These are phyloP conservation scores for Phainopepla nitens DNA, from an alignment of 2,113 vertebrate species.

Conservation along the genomic window DNA sequence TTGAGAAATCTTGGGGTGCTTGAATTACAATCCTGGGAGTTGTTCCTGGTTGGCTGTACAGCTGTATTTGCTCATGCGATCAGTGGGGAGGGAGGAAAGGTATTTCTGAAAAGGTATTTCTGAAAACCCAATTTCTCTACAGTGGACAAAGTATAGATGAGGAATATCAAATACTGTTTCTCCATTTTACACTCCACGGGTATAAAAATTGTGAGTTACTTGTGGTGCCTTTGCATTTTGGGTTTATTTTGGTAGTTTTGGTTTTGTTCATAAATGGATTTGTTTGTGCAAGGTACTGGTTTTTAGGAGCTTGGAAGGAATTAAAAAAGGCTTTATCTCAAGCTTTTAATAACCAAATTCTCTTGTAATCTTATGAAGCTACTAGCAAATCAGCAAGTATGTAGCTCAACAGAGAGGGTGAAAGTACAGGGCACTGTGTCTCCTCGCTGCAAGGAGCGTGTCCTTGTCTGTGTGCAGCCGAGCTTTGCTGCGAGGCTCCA, in stretches of 20 bases:
- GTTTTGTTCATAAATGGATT: neutral
- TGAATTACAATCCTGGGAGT: fast-evolving
- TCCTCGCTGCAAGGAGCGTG: fast-evolving
- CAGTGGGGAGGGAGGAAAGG: fast-evolving
- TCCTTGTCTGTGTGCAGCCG: fast-evolving
- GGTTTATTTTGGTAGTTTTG: neutral
- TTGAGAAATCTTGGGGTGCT: neutral
- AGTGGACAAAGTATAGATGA: neutral
- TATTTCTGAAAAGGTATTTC: neutral
- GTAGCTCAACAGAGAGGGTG: fast-evolving
- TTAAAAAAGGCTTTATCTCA: neutral
- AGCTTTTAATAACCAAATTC: neutral
- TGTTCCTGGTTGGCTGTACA: neutral
- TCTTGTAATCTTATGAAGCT: neutral
- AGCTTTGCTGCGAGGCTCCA: no score
- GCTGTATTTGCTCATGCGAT: neutral
- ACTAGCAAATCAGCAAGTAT: neutral
- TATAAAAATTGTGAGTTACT: neutral
- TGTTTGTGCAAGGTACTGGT: neutral
- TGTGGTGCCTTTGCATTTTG: neutral
- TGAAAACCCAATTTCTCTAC: neutral
- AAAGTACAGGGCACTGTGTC: fast-evolving
- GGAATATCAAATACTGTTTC: neutral
- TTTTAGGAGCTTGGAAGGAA: neutral
- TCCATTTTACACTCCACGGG: neutral